Conservation (phyloP, 2,113 vertebrate genomes). For the Xyrauchen texanus region DNA sequence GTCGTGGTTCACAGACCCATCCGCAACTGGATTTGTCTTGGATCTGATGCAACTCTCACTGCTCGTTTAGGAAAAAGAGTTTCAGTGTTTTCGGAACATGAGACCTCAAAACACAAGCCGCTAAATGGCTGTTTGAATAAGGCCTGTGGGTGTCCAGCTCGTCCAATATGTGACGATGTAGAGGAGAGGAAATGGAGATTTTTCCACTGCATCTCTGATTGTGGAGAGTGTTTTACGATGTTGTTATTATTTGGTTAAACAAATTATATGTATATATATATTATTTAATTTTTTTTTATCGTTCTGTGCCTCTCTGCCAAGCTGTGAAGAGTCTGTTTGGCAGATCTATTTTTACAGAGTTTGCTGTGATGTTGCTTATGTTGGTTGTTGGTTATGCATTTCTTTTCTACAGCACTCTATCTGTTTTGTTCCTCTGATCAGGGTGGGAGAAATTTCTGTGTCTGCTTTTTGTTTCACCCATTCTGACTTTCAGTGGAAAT, state of each 20-base stretch:
- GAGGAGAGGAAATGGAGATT: conserved; percentile 26
- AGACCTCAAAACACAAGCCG: conserved; percentile 50
- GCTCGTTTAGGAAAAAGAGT: conserved; percentile 38
- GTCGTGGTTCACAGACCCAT: not conserved
- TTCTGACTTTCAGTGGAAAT: too few relatives aligned
- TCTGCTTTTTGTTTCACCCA: too few relatives aligned
- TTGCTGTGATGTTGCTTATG: not conserved
- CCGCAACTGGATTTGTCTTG: conserved; percentile 44
- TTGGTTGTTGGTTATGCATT: not conserved
- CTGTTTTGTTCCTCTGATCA: not conserved
- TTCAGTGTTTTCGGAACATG: conserved; percentile 45
- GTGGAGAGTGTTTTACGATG: conserved; percentile 16
- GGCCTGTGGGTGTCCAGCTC: conserved; percentile 34
- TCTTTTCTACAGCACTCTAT: not conserved
- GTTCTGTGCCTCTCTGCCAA: conserved; percentile 21
- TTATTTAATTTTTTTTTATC: not conserved
- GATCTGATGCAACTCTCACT: conserved; percentile 41
- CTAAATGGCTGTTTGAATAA: conserved; percentile 41
- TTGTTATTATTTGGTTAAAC: conserved; percentile 40
- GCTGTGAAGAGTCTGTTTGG: not conserved
- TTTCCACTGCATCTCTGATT: conserved; percentile 44
- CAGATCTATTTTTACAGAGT: conserved; percentile 11
- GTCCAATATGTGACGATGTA: conserved; percentile 33
- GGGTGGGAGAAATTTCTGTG: too few relatives aligned
- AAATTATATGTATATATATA: too few relatives aligned